These are phyloP conservation scores for Asobara japonica DNA, from an alignment of 1,140 invertebrate species.

Conservation along the genomic window DNA sequence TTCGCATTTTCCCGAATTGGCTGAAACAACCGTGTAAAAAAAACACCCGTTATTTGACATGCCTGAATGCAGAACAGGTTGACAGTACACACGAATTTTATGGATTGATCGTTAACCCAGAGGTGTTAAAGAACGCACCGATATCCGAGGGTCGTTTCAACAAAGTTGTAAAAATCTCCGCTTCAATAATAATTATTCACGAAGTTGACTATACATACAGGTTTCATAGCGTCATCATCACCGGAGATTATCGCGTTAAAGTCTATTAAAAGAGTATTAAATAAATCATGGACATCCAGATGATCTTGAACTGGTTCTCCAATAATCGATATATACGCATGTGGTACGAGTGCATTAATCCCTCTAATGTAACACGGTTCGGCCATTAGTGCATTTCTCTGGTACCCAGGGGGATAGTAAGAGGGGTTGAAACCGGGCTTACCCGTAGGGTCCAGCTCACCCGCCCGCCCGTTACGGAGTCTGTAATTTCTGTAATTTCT, in stretches of 20 bases:
- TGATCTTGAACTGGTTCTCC: constrained; percentile 11
- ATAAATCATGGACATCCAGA: constrained; percentile 12
- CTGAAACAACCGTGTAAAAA: no score
- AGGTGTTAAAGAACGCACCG: background rate
- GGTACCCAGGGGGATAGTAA: constrained; percentile 33
- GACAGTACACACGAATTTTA: background rate
- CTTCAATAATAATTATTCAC: background rate
- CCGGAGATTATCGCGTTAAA: background rate
- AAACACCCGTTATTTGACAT: no score
- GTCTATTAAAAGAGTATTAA: background rate
- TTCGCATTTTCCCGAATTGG: no score
- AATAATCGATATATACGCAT: constrained; percentile 25
- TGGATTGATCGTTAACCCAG: background rate
- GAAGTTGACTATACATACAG: background rate
- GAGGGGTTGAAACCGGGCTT: background rate
- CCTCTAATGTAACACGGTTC: constrained; percentile 58
- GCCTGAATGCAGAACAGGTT: no score
- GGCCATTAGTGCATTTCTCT: constrained; percentile 59
- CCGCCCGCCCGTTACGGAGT: no score
- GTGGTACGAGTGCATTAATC: constrained; percentile 50
- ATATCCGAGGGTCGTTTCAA: background rate
- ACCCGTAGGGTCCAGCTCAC: background rate
- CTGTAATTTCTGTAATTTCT: constrained; percentile 54
- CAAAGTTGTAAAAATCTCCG: background rate
- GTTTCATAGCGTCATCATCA: background rate